Base-by-base conservation (phyloP, 2,797 vertebrate genomes). In the Clarias laeviceps region DNA sequence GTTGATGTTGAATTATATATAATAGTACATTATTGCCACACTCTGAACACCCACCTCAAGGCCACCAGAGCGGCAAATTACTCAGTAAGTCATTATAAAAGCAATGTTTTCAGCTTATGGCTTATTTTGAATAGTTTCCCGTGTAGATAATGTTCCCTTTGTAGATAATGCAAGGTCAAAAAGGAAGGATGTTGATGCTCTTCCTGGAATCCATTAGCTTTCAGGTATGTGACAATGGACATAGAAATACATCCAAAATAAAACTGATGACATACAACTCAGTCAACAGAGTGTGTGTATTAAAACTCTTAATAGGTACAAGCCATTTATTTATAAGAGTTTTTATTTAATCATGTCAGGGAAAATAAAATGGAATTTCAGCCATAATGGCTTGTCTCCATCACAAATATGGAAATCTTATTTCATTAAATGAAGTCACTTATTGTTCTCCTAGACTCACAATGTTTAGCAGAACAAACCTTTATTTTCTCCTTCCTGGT, bases 121-220 rank as follows among this genome's bases (percentile, higher is more conserved):
- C 82, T 86, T 87, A 82, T 87, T 89, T 84, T 82, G 20, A 86
- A 88, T 83, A 66, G 81, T 82, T 77, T 80, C 40, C 17, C 2
- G 5, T 82, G 68, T 82, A 72, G 56, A 82, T 82, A 72, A 61
- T 86, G 59, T 59, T 65, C 40, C 79, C 65, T 3, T 11, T 78
- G 24, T 64, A 85, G 83, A 77, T 80, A 87, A 84, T 32, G 56
- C 85, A 88, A 89, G 82, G 87, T 84, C 89, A 85, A 17, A 85
- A 77, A 73, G 81, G 80, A 62, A 40, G 68, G 50, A 82, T 85
- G 64, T 56, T 32, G 34, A 29, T 20, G 34, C 54, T 76, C 79
- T 69, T 82, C 59, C 40, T 79, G 61, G 80, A 87, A 84, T 78
- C 72, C 77, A 89, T 88, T 87, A 82, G 79, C 80, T 85, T 88